Conservation (phyloP, 2,113 vertebrate species). For the Sinocyclocheilus rhinocerous region DNA sequence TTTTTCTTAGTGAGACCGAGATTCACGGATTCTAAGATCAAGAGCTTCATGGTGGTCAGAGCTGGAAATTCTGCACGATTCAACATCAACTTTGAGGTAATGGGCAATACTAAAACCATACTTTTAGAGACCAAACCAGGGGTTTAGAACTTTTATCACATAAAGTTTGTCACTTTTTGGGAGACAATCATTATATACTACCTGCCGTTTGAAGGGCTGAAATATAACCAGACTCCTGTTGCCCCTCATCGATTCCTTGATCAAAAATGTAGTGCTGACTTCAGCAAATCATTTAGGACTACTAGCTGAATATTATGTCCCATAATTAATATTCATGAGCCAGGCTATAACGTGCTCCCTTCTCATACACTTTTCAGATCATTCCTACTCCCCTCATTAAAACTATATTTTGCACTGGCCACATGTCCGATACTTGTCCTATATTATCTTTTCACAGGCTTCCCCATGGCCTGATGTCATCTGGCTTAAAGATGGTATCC, state of each 20-base stretch:
- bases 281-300: neutral
- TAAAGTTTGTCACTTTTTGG: neutral
- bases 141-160: neutral
- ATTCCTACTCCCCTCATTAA: neutral
- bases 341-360: neutral
- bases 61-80: slow-evolving; percentile 81
- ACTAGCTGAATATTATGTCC: neutral
- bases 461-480: slow-evolving; percentile 81
- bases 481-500: slow-evolving; percentile 86
- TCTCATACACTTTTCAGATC: neutral
- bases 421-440: neutral
- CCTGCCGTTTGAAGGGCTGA: neutral
- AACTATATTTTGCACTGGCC: neutral
- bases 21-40: slow-evolving; percentile 78
- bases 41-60: slow-evolving; percentile 79
- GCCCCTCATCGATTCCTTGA: no score
- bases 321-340: neutral
- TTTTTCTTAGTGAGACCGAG: slow-evolving; percentile 79
- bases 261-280: neutral
- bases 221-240: neutral
- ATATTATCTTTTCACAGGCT: slow-evolving; percentile 69
- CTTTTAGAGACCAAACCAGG: neutral
- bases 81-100: slow-evolving; percentile 85
- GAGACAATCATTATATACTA: neutral
- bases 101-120: slow-evolving; percentile 30